Conservation (phyloP, 2,888 invertebrate genomes). For the Rhogogaster chlorosoma region DNA sequence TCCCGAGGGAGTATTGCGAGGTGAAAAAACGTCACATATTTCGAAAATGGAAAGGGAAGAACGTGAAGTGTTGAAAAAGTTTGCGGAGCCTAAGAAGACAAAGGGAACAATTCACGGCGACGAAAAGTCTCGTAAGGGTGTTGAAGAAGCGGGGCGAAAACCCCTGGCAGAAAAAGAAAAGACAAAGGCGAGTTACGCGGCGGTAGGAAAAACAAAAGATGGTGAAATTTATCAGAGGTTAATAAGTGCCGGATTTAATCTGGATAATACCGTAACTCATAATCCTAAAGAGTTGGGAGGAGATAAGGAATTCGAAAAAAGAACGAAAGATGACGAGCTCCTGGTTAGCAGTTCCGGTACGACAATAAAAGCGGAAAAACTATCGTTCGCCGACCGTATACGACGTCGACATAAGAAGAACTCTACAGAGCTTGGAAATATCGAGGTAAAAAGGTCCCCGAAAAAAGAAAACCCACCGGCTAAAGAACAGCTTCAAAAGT, state of each 20-base stretch:
- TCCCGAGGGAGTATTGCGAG: constrained; percentile 6
- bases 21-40: not conserved
- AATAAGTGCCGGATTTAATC: constrained; percentile 14
- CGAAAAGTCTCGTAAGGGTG: constrained; percentile 8
- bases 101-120: not conserved
- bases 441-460: not conserved
- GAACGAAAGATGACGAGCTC: not conserved
- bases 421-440: not conserved
- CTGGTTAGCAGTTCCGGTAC: not conserved
- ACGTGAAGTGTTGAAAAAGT: not conserved
- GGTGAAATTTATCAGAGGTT: constrained; percentile 17
- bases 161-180: constrained; percentile 10
- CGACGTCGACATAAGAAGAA: constrained; percentile 18
- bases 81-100: not conserved
- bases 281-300: not conserved
- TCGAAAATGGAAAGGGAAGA: not conserved
- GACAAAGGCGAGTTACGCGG: not conserved
- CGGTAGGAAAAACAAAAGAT: constrained; percentile 5
- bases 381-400: constrained; percentile 31
- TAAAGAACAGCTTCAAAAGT: constrained; percentile 14
- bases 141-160: not conserved
- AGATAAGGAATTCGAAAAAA: not conserved
- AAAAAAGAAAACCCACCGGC: not conserved
- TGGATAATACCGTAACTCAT: not conserved
- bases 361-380: constrained; percentile 18